Evolutionary conservation across 2,113 vertebrate genomes (phyloP), one percentile per base, ranked within the genome.

Genomic region (Notothenia coriiceps): DNA sequence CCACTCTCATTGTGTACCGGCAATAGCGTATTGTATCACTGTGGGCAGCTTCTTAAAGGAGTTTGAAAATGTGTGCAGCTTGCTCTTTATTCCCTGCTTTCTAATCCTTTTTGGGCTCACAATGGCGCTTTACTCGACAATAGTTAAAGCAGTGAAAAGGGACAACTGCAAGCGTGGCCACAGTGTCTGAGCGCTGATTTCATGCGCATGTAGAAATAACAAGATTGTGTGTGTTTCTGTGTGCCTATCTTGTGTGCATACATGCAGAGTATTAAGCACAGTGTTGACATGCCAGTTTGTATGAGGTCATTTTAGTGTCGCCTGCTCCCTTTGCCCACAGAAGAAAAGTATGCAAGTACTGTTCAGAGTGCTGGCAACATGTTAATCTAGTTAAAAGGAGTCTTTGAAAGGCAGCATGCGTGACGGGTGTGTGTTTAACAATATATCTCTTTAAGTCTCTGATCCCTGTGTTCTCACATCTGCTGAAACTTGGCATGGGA

Each of bases 121-220:
- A 94, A 93, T 92, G 84, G 89, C 52, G 77, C 82, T 92, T 92
- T 84, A 80, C 54, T 77, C 25, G 61, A 90, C 89, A 93, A 90
- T 87, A 56, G 89, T 85, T 80, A 79, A 86, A 83, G 86, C 82
- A 87, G 49, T 84, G 89, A 89, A 91, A 92, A 78, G 85, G 86
- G 85, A 90, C 85, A 86, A 88, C 84, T 71, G 82, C 88, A 93
- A 94, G 91, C 72, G 80, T 89, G 89, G 89, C 90, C 86, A 44
- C 81, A 44, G 82, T 49, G 88, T 93, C 92, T 92, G 89, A 93
- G 87, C 69, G 51, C 85, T 82, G 87, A 94, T 94, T 94, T 93
- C 86, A 93, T 86, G 88, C 85, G 50, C 71, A 64, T 18, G 13
- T 43, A 64, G 78, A 35, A 44, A 50, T 50, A 74, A 59, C 18